A percentile compares a stretch with the other conserved stretches of the same genome.
Evolutionary conservation across 1,140 invertebrate species (phyloP).

Genomic region (Riptortus pedestris): DNA sequence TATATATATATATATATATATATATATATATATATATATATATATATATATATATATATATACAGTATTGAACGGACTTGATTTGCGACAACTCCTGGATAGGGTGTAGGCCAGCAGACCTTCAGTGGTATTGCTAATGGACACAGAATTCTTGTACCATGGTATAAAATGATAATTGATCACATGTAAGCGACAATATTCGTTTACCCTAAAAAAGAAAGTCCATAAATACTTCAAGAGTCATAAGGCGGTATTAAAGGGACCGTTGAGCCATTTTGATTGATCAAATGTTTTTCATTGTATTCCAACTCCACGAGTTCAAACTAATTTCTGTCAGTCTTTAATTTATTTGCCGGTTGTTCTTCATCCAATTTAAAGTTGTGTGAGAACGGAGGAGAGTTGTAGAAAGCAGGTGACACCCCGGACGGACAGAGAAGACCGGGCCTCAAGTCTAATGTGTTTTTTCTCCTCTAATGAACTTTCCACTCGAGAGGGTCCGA

Average conservation of each 20-base stretch:
- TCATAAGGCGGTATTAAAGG: not conserved
- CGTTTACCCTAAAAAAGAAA: not conserved
- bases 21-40: not conserved
- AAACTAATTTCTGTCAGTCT: too few species aligned
- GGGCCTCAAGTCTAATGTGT: not conserved
- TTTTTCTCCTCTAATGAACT: conserved; percentile 1
- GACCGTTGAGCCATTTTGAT: not conserved
- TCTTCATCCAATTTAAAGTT: too few species aligned
- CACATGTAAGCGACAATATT: not conserved
- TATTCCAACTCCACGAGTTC: too few species aligned
- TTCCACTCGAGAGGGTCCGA: conserved; percentile 1
- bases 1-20: not conserved
- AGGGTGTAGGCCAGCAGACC: too few species aligned
- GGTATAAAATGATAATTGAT: not conserved
- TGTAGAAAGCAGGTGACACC: not conserved
- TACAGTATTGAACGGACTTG: not conserved
- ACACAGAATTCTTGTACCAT: too few species aligned
- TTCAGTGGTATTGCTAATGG: too few species aligned
- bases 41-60: not conserved
- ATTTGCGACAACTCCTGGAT: not conserved
- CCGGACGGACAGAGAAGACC: not conserved
- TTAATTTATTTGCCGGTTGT: too few species aligned
- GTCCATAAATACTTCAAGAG: not conserved
- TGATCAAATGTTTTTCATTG: not conserved
- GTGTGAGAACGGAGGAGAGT: not conserved